Base-by-base conservation (phyloP, 2,797 vertebrate species). In the Peromyscus melanophrys region DNA sequence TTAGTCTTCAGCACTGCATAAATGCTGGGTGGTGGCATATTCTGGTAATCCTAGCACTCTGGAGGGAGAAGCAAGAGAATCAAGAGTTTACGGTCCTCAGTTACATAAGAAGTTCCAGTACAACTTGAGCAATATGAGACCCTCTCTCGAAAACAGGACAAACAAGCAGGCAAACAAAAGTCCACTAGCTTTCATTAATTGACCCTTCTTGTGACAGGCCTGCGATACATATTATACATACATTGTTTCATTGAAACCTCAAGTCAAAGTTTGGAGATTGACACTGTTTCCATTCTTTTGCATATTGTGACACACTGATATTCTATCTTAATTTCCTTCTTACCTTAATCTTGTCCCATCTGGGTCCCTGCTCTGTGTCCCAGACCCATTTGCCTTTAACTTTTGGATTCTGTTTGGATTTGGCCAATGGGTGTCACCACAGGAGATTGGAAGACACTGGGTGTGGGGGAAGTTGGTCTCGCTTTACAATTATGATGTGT, bases 321-420 rank as follows among this genome's bases (percentile, higher is more conserved):
- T 71, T 55, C 37, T 75, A 4, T 46, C 91, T 75, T 57, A 87
- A 75, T 85, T 19, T 6, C n/a, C 55, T 75, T 94, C 61, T 37
- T 89, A 81, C 83, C 46, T 76, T 57, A 49, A n/a, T 27, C 46
- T 82, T 77, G 69, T 49, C 57, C 52, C 11, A 49, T 92, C 11
- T 25, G 34, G 9, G 23, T 7, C 25, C 40, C 34, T 89, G 46
- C 31, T 90, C 63, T 85, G 61, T 43, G 14, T 61, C n/a, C 76
- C 49, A 75, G 40, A 87, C 29, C 69, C 16, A 34, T 61, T 61
- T 40, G 59, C 55, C 25, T 52, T 86, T 86, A 75, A 19, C 71
- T 16, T 77, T 40, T 87, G 76, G 49, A 90, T 93, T 92, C 71
- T 94, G 65, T 86, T 94, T 90, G 46, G 2, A 29, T 94, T 93